These are phyloP conservation scores for Thrips palmi DNA, from an alignment of 1,140 invertebrate genomes.

Conservation along the genomic window DNA sequence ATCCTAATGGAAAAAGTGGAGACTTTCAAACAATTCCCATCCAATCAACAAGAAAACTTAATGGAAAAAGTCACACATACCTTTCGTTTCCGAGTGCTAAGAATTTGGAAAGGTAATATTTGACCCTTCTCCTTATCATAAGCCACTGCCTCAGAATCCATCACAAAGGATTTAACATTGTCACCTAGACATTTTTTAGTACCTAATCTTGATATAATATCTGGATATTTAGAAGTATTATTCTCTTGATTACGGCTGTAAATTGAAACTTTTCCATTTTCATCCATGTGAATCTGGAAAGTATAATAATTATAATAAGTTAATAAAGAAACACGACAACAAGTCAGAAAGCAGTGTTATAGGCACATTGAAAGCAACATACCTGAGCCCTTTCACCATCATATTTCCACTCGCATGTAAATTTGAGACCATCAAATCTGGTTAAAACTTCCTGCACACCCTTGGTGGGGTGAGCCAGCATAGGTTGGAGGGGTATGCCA, in stretches of 20 bases:
- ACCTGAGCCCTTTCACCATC: conserved; percentile 97
- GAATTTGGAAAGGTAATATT: conserved; percentile 93
- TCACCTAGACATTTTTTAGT: conserved; percentile 34
- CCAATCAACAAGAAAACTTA: too few species aligned
- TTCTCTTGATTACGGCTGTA: conserved; percentile 97
- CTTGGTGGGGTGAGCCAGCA: conserved; percentile 96
- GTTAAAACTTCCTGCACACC: conserved; percentile 78
- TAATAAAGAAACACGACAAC: conserved; percentile 7
- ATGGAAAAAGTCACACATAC: conserved; percentile 28
- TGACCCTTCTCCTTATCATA: conserved; percentile 80
- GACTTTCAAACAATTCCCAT: too few species aligned
- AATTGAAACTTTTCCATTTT: conserved; percentile 53
- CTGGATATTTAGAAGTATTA: conserved; percentile 96
- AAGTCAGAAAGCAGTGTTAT: background rate
- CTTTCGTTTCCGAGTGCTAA: conserved; percentile 92
- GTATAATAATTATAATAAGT: conserved; percentile 10
- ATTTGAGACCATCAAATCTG: conserved; percentile 78
- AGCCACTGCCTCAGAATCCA: conserved; percentile 95
- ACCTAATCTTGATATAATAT: conserved; percentile 69
- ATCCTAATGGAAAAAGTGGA: conserved; percentile 39
- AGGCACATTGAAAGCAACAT: conserved; percentile 10
- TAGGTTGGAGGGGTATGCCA: conserved; percentile 91
- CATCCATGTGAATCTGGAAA: conserved; percentile 50
- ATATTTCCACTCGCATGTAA: conserved; percentile 99
- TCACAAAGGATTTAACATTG: conserved; percentile 62